Conservation (phyloP, 2,113 vertebrate genomes). For the Scolopax mira region DNA sequence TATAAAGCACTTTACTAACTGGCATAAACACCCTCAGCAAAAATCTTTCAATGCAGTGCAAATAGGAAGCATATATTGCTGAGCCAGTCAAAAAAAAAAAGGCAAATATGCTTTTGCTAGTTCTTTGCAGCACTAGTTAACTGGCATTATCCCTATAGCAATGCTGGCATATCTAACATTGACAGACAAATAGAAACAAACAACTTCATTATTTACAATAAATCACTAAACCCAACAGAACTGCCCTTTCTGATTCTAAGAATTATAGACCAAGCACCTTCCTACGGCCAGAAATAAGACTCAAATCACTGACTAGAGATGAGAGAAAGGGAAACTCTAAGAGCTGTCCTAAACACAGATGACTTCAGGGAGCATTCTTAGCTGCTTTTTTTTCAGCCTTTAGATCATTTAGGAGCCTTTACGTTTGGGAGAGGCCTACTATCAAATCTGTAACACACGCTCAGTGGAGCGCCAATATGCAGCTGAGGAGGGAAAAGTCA, state of each 20-base stretch:
- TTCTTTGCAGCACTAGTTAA: constrained; percentile 4
- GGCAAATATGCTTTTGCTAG: background rate
- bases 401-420: background rate
- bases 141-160: background rate
- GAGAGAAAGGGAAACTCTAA: background rate
- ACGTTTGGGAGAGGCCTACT: fast-evolving
- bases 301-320: background rate
- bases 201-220: background rate
- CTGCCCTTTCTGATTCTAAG: background rate
- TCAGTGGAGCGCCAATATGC: background rate
- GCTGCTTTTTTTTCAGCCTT: background rate
- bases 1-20: constrained; percentile 4
- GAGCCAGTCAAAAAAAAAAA: background rate
- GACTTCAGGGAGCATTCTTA: background rate
- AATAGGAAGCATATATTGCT: background rate
- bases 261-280: background rate
- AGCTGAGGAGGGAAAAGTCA: background rate
- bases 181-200: background rate
- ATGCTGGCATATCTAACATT: background rate
- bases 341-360: background rate
- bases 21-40: constrained; percentile 20
- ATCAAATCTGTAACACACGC: background rate
- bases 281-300: background rate
- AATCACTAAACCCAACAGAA: background rate
- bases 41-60: background rate